Conservation (phyloP, 2,888 invertebrate genomes). For the Nezara viridula region DNA sequence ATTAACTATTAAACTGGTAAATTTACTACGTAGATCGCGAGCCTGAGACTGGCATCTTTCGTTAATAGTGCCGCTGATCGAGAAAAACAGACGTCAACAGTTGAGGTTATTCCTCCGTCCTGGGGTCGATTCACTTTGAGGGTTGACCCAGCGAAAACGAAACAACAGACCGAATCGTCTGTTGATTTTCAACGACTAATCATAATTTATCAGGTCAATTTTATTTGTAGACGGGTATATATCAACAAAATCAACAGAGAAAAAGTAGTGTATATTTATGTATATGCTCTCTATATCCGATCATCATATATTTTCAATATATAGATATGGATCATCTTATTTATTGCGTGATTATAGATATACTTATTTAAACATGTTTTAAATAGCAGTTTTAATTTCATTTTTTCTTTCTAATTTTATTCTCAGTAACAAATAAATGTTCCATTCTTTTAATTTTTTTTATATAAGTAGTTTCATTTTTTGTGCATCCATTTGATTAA, state of each 20-base stretch:
- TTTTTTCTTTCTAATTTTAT: no score
- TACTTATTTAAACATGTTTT: no score
- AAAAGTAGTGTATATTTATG: background rate
- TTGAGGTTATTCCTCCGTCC: background rate
- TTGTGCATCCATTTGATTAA: no score
- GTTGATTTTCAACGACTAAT: background rate
- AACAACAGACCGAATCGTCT: conserved; percentile 8
- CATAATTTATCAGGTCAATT: conserved; percentile 11
- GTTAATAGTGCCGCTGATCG: background rate
- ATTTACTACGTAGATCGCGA: background rate
- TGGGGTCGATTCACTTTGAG: background rate
- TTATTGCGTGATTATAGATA: no score
- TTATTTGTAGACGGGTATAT: background rate
- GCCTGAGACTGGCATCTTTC: background rate
- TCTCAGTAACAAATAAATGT: no score
- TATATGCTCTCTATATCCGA: no score
- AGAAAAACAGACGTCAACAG: background rate
- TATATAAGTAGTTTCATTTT: no score
- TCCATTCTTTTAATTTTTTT: no score
- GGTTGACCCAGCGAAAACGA: conserved; percentile 31
- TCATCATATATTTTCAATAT: no score
- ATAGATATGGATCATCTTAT: no score
- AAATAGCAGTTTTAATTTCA: no score
- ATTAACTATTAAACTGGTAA: background rate
- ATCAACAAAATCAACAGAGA: background rate